Evolutionary conservation across 1,140 invertebrate genomes (phyloP), one percentile per base, ranked within the genome.

Genomic region (Tribolium madens): DNA sequence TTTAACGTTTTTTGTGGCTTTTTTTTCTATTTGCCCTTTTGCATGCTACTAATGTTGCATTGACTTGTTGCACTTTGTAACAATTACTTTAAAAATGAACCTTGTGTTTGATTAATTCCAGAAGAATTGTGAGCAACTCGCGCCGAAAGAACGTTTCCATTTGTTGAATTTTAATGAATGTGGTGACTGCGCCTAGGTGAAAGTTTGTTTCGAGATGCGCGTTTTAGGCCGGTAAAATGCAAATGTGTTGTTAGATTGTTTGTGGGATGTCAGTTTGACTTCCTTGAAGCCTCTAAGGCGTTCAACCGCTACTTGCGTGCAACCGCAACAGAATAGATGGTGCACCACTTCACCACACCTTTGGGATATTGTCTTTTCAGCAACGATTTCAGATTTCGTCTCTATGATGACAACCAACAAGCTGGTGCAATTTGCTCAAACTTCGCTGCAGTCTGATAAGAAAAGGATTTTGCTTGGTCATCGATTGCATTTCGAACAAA

Each of bases 251-350:
- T 57, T 60, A 26, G 26, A 57, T 57, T 17, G 10, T 57, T 57
- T 57, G 57, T 33, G 26, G 57, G 57, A n/a, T 13, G 57, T 64
- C 57, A 57, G 52, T 57, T 42, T 64, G 57, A 64, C n/a, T 64
- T 33, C 10, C 15, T 21, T 64, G 7, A 42, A 33, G 57, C 26
- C 57, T 64, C 26, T 64, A n/a, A 64, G 57, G 57, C 57, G 57
- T 18, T 33, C 26, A 64, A 33, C 57, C n/a, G 12, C 13, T 64
- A 64, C 52, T 50, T 50, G 48, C 15, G 26, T 18, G 26, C 21
- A 64, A 64, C 57, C 57, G 26, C 57, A 64, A 14, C 26, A 33
- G 57, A 64, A 64, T 64, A 64, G 57, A 64, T 33, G 57, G 57
- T 64, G 57, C 21, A 57, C 57, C 57, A 18, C 57, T n/a, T 33